These are phyloP conservation scores for Cochlearius cochlearius DNA, from an alignment of 2,113 vertebrate genomes.

Conservation along the genomic window DNA sequence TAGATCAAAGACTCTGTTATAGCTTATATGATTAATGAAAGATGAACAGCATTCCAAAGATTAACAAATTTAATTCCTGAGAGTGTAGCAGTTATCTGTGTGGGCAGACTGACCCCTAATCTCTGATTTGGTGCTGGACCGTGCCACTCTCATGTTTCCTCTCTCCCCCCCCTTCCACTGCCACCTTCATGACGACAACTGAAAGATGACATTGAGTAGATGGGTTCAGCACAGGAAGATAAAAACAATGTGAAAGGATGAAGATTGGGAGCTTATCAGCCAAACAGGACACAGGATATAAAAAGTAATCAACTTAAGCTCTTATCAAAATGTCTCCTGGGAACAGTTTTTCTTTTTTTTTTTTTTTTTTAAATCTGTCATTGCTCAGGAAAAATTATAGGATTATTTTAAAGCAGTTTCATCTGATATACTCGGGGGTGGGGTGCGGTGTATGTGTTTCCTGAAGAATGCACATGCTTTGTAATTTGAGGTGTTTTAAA, in stretches of 20 bases:
- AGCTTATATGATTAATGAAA: constrained; percentile 32
- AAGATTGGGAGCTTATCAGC: constrained; percentile 72
- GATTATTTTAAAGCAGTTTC: constrained; percentile 63
- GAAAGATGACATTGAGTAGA: constrained; percentile 65
- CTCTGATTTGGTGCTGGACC: not conserved
- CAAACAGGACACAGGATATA: constrained; percentile 62
- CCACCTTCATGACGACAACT: not conserved
- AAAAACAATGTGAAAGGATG: constrained; percentile 74
- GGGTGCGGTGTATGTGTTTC: not conserved
- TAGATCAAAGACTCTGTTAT: constrained; percentile 6
- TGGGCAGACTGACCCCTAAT: constrained; percentile 44
- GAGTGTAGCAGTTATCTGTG: not conserved
- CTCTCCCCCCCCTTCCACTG: not conserved
- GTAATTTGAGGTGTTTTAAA: constrained; percentile 17
- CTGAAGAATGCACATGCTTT: not conserved
- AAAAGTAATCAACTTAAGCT: constrained; percentile 76
- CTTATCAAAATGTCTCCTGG: constrained; percentile 74
- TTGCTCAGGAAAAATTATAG: constrained; percentile 62
- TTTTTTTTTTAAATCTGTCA: not conserved
- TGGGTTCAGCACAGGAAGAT: constrained; percentile 58
- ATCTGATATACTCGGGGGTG: not conserved
- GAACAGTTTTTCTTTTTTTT: constrained; percentile 27
- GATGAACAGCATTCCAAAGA: constrained; percentile 48
- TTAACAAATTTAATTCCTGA: constrained; percentile 57
- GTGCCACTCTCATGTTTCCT: not conserved